Percentiles rank a stretch among this genome's conserved stretches.
These are phyloP conservation scores for Drosophila quinaria DNA, from an alignment of 2,888 invertebrate genomes.

Conservation along the genomic window DNA sequence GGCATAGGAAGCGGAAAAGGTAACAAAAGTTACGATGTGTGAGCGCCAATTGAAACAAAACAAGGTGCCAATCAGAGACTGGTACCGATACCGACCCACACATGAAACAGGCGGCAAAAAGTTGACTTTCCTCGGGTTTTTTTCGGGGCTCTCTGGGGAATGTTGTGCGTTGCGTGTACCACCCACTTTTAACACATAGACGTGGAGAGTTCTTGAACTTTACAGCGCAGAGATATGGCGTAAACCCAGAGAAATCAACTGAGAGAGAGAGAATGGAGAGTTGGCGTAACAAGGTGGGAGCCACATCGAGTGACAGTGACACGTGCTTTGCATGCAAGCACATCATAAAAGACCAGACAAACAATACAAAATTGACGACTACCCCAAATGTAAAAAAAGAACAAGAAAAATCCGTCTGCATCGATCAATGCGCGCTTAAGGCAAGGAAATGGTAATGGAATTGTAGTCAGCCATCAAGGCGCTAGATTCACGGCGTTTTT, in stretches of 20 bases:
- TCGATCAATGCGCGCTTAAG: conserved; percentile 50
- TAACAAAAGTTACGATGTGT: conserved; percentile 73
- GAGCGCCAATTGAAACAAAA: conserved; percentile 79
- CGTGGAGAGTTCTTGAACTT: conserved; percentile 73
- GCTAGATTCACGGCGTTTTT: conserved; percentile 49
- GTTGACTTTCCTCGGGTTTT: conserved; percentile 1
- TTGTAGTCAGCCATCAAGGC: conserved; percentile 27
- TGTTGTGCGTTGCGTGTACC: conserved; percentile 68
- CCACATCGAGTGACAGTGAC: conserved; percentile 75
- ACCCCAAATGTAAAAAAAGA: conserved; percentile 1
- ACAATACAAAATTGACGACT: conserved; percentile 58
- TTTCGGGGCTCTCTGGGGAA: not conserved
- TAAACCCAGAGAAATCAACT: not conserved
- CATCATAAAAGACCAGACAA: conserved; percentile 76
- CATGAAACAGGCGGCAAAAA: conserved; percentile 37
- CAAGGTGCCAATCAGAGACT: conserved; percentile 41
- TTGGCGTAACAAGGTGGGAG: conserved; percentile 44
- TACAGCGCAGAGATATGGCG: conserved; percentile 34
- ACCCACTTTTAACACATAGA: conserved; percentile 78
- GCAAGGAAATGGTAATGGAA: not conserved
- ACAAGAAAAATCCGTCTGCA: conserved; percentile 32
- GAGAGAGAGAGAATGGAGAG: not conserved
- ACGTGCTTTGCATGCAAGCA: conserved; percentile 81
- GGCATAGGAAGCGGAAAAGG: conserved; percentile 24
- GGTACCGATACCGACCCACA: conserved; percentile 58